Base-by-base conservation (phyloP, 2,113 vertebrate species). In the Salvelinus namaycush region DNA sequence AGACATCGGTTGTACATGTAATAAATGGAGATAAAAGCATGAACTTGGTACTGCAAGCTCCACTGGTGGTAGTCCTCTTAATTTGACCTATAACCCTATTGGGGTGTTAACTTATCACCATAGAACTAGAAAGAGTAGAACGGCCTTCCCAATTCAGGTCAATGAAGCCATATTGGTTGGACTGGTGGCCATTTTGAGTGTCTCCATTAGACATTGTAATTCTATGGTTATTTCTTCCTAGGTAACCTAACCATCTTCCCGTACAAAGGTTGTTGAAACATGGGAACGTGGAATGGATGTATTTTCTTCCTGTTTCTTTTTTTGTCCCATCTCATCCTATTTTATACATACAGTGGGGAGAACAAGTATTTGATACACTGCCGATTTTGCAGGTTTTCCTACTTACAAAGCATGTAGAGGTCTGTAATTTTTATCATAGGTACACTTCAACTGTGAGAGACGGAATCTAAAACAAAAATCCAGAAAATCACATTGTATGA, bases 11-110 rank as follows among this genome's bases (percentile, higher is more conserved):
- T 96, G 95, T 97, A 97, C 93, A 95, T 98, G 96, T 97, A 97
- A 98, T 98, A 97, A 98, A 97, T 96, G 93, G 91, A 94, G 96
- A 97, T 94, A 96, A 96, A 97, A 96, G 95, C 95, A 96, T 92
- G 96, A 93, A 90, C 94, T 93, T 95, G 93, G 94, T 96, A 94
- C 89, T 89, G 95, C 88, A 92, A 95, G 95, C 95, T 96, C 95
- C 95, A 95, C 97, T 94, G 92, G 92, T 95, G 90, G 93, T 93
- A 95, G 93, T 89, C 92, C 92, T 95, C 92, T 92, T 95, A 92
- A 90, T 94, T 83, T 82, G 93, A 89, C 91, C 89, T 88, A 87
- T 88, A 26, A 68, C 66, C 92, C 90, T 90, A 74, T 91, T 81
- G 81, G 86, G 85, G 90, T 89, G 90, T 91, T 54, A 54, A 54